Percentiles rank a stretch among this genome's conserved stretches.
Evolutionary conservation across 2,113 vertebrate species (phyloP).

Genomic region (Artemisiospiza belli): DNA sequence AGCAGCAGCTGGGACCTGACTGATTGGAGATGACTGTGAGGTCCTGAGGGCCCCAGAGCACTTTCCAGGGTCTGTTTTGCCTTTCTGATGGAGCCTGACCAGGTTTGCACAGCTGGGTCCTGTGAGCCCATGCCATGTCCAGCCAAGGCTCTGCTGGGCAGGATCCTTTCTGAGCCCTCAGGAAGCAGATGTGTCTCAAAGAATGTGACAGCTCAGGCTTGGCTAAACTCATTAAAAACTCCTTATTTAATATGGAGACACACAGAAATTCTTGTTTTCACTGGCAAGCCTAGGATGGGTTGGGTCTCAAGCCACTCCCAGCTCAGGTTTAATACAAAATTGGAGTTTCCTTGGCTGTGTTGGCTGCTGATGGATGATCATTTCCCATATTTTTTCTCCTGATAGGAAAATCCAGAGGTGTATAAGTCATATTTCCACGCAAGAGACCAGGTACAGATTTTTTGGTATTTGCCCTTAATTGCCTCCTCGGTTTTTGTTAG

Average conservation of each 20-base stretch:
- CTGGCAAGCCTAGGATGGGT: not conserved
- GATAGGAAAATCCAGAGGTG: not conserved
- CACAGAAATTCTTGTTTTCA: not conserved
- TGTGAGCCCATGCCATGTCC: not conserved
- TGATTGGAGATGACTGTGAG: not conserved
- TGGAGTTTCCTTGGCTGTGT: not conserved
- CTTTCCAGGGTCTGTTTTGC: not conserved
- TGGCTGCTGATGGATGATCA: not conserved
- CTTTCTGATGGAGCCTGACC: not conserved
- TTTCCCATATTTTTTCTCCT: not conserved
- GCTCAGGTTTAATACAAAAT: not conserved
- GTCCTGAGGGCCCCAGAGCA: not conserved
- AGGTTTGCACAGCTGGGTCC: not conserved
- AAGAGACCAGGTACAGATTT: not conserved
- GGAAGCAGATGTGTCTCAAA: not conserved
- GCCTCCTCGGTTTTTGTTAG: conserved; percentile 17
- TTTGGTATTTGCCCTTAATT: conserved; percentile 60
- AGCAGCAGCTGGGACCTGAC: not conserved
- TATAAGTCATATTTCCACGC: not conserved
- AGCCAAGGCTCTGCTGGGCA: not conserved
- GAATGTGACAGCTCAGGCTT: not conserved
- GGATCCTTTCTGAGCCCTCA: not conserved
- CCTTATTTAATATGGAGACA: not conserved
- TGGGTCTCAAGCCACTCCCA: not conserved
- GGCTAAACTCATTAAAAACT: not conserved